Base-by-base conservation (phyloP, 2,888 invertebrate species). In the Erebia ligea region DNA sequence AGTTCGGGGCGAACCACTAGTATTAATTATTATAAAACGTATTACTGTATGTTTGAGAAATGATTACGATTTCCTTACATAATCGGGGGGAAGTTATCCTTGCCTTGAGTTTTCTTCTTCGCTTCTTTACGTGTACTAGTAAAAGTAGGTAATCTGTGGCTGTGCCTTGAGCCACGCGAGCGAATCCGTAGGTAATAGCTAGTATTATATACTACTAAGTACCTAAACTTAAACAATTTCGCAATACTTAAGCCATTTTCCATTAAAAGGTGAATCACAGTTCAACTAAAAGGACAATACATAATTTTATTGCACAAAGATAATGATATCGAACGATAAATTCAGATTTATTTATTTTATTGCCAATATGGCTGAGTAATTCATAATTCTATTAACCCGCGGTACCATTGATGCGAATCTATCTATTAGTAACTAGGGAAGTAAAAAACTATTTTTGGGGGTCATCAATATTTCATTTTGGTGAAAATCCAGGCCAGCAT, bases 311-410 rank as follows among this genome's bases (percentile, higher is more conserved):
- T 62, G 62, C 21, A 48, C 42, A 19, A 15, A 21, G 11, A 21
- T 21, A 21, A 48, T 62, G 45, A 48, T 62, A 61, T 68, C 61
- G 40, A 34, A 13, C 57, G 58, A 64, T 71, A 59, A 71, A 57
- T 42, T 48, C 67, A 45, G 52, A 68, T 68, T 50, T 52, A 52
- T 59, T 64, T 67, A 59, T 68, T 68, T 59, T 62, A 62, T 48
- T 15, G 13, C 21, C 62, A 62, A 62, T 62, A 61, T 4, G 54
- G 10, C 1, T 54, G 17, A 17, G 54, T 54, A 54, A 34, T 34
- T 17, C 19, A 19, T 9, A 11, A 61, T 9, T 48, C 15, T n/a
- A 21, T 15, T 34, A 48, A 21, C 15, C 3, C 5, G 62, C 62
- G 62, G 62, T 45, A 15, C 6, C 15, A 19, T 62, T 62, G 48